A percentile compares a stretch with the other conserved stretches of the same genome.
These are phyloP conservation scores for Scyliorhinus canicula DNA, from an alignment of 2,797 vertebrate species.

Conservation along the genomic window DNA sequence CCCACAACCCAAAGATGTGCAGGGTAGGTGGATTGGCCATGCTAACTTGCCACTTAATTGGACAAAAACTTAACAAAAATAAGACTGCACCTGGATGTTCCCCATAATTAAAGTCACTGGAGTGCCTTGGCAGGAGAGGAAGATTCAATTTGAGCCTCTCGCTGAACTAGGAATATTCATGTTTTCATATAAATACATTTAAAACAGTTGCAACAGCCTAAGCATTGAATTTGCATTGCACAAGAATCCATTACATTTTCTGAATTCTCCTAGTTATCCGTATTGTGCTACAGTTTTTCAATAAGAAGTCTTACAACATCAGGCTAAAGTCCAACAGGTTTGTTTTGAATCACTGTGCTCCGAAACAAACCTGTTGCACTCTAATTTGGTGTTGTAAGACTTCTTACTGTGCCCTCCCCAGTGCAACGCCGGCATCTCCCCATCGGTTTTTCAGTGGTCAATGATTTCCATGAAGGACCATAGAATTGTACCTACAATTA, in stretches of 20 bases:
- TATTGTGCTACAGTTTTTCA: no score
- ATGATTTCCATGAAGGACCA: background rate
- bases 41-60: no score
- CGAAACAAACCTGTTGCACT: no score
- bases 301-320: no score
- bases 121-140: background rate
- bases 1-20: no score
- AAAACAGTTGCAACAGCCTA: background rate
- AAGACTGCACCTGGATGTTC: background rate
- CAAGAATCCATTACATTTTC: background rate
- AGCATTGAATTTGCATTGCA: background rate
- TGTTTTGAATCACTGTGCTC: no score
- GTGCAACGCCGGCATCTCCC: no score
- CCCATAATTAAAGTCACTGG: background rate
- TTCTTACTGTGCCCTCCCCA: no score
- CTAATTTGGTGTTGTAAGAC: no score
- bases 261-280: background rate
- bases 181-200: conserved; percentile 2
- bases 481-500: background rate
- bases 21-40: no score
- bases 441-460: background rate
- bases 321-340: no score
- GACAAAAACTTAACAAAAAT: no score
- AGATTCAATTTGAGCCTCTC: background rate
- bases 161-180: background rate